Conservation (phyloP, 2,797 vertebrate species). For the Lagocephalus sceleratus region DNA sequence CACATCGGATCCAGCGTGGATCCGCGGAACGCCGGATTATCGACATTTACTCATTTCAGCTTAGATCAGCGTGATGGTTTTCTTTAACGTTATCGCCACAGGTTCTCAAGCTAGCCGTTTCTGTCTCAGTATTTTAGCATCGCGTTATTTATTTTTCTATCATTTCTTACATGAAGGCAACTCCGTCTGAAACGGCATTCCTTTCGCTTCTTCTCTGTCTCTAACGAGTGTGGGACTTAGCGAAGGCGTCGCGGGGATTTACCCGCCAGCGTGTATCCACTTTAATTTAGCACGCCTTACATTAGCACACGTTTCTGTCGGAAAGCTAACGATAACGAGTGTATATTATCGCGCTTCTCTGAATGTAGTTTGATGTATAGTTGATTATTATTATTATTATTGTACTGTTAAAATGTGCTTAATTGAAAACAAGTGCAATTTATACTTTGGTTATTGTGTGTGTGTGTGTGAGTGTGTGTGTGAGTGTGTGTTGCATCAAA, state of each 20-base stretch:
- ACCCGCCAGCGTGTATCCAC: constrained; percentile 11
- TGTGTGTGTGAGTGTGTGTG: neutral
- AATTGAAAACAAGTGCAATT: constrained; percentile 79
- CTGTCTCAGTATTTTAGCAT: constrained; percentile 68
- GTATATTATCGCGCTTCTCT: constrained; percentile 39
- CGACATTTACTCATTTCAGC: constrained; percentile 4
- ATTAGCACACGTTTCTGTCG: constrained; percentile 29
- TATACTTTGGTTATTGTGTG: constrained; percentile 67
- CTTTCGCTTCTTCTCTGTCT: constrained; percentile 57
- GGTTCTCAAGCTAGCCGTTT: constrained; percentile 43
- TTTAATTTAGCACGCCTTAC: constrained; percentile 52
- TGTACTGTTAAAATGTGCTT: constrained; percentile 72
- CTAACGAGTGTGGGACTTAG: neutral
- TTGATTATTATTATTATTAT: constrained; percentile 59
- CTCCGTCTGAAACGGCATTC: constrained; percentile 75
- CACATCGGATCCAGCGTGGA: constrained; percentile 38
- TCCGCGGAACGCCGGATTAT: constrained; percentile 37
- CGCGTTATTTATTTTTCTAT: constrained; percentile 76
- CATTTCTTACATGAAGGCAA: constrained; percentile 71
- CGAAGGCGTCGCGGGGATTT: constrained; percentile 1
- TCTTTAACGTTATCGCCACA: constrained; percentile 47
- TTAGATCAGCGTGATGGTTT: constrained; percentile 49
- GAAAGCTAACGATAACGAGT: constrained; percentile 15
- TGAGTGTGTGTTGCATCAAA: constrained; percentile 53
- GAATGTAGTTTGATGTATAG: constrained; percentile 82